Evolutionary conservation across 2,797 vertebrate species (phyloP).

Genomic region (Uromys caudimaculatus): DNA sequence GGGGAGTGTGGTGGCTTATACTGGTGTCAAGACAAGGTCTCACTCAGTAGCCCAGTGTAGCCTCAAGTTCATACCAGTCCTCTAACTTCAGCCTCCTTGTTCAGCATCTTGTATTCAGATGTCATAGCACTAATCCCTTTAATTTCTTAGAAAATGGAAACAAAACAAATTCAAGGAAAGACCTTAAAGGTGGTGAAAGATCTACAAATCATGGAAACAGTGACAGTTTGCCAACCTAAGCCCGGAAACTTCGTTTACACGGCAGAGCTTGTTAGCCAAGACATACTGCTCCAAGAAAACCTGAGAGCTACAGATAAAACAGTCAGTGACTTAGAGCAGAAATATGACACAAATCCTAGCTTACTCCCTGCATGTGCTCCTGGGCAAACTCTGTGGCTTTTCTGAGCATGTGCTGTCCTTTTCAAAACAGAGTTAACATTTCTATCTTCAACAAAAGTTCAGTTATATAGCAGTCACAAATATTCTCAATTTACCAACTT

Average conservation of each 20-base stretch:
- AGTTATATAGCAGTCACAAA: constrained; percentile 10
- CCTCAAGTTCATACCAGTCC: background rate
- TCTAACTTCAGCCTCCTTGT: background rate
- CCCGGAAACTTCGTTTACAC: background rate
- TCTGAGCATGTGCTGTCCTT: background rate
- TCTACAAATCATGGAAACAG: background rate
- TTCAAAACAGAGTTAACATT: constrained; percentile 32
- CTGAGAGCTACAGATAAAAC: background rate
- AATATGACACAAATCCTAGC: background rate
- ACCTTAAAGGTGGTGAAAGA: background rate
- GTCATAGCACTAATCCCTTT: background rate
- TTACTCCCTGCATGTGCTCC: background rate
- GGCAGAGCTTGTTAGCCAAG: background rate
- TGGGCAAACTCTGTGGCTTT: background rate
- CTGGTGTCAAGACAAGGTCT: background rate
- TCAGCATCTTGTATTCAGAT: background rate
- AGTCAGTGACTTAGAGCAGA: background rate
- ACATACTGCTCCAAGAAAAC: background rate
- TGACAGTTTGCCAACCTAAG: background rate
- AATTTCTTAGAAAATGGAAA: background rate
- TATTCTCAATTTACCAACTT: constrained; percentile 8
- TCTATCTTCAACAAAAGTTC: background rate
- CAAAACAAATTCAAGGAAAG: constrained; percentile 1
- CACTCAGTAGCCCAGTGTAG: background rate
- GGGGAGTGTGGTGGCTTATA: too few relatives aligned